Evolutionary conservation across 2,113 vertebrate genomes (phyloP).

Genomic region (Melanerpes formicivorus): DNA sequence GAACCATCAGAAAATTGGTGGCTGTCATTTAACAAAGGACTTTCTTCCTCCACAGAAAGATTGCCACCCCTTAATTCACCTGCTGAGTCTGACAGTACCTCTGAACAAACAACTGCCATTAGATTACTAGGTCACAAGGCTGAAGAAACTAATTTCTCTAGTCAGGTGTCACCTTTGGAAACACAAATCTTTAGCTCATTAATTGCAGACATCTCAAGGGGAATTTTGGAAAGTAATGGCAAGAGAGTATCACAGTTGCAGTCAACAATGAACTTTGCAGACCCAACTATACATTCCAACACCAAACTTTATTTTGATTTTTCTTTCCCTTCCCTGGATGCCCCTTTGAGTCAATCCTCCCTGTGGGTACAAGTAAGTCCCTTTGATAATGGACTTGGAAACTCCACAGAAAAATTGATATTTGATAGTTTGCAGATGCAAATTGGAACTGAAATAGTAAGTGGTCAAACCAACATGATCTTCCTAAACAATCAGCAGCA

Average conservation of each 20-base stretch:
- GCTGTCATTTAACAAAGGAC: neutral
- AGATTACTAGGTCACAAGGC: neutral
- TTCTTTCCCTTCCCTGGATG: conserved; percentile 29
- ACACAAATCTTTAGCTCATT: conserved; percentile 22
- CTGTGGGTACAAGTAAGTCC: neutral
- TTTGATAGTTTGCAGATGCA: neutral
- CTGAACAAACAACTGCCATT: neutral
- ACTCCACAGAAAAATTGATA: neutral
- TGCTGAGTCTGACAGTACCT: neutral
- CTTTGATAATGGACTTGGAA: conserved; percentile 13
- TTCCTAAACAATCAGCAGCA: neutral
- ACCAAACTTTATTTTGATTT: conserved; percentile 5
- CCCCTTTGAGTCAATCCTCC: neutral
- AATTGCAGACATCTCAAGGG: neutral
- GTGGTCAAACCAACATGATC: neutral
- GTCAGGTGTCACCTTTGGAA: neutral
- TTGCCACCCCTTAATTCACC: neutral
- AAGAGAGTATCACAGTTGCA: neutral
- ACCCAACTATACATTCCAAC: neutral
- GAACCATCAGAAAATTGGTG: conserved; percentile 7
- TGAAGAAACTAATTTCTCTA: neutral
- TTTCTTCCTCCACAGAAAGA: conserved; percentile 39
- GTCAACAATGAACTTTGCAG: neutral
- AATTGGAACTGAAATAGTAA: neutral
- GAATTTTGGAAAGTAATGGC: neutral